Evolutionary conservation across 2,113 vertebrate genomes (phyloP).

Genomic region (Eira barbara): DNA sequence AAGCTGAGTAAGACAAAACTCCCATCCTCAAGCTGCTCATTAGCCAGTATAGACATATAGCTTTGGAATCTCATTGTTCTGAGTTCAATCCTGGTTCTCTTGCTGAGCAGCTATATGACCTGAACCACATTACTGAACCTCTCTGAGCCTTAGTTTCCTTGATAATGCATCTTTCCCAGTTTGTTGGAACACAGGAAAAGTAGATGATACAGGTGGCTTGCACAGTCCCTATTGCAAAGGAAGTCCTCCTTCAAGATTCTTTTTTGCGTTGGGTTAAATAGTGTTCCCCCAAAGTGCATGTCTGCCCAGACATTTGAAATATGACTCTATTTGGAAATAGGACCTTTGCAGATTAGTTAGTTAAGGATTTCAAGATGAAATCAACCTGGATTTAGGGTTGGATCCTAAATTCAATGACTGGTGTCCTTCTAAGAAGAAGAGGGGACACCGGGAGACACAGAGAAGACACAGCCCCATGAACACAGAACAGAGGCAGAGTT

Average conservation of each 20-base stretch:
- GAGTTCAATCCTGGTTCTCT: background rate
- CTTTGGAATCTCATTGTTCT: background rate
- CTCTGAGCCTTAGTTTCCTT: background rate
- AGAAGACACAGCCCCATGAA: background rate
- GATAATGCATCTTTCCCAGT: background rate
- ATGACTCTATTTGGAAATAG: background rate
- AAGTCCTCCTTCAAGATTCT: background rate
- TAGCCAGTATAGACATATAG: background rate
- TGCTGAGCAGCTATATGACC: background rate
- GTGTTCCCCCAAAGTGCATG: background rate
- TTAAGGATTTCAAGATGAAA: background rate
- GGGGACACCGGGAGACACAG: background rate
- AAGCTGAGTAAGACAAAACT: background rate
- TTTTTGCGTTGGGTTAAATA: background rate
- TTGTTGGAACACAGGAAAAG: background rate
- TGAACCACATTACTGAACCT: background rate
- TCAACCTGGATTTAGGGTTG: background rate
- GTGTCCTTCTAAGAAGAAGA: background rate
- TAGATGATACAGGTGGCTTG: background rate
- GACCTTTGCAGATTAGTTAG: background rate
- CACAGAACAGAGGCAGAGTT: too few relatives aligned
- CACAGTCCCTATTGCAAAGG: background rate
- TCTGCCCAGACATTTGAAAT: background rate
- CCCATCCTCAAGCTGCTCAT: background rate
- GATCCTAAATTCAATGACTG: background rate